Evolutionary conservation across 2,113 vertebrate species (phyloP).

Genomic region (Mellivora capensis): DNA sequence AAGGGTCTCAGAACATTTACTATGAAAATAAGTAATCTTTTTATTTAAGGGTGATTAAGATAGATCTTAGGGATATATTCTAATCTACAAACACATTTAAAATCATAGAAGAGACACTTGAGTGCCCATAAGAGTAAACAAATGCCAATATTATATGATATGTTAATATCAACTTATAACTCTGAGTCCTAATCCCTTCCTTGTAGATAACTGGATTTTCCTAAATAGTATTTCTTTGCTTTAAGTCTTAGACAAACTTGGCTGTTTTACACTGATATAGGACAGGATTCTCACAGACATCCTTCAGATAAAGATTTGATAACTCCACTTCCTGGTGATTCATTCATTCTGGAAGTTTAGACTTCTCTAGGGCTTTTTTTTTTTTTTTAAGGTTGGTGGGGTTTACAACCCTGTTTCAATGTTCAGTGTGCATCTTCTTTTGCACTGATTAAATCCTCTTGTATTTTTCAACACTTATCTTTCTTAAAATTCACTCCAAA

Average conservation of each 20-base stretch:
- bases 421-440: background rate
- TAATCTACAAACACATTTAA: background rate
- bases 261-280: background rate
- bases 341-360: background rate
- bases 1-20: background rate
- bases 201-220: background rate
- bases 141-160: background rate
- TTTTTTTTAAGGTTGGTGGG: accelerated
- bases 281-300: background rate
- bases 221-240: background rate
- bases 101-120: accelerated
- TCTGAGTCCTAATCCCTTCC: background rate
- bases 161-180: background rate
- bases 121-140: background rate
- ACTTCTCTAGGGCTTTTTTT: background rate
- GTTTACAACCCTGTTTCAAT: background rate
- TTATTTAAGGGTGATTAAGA: background rate
- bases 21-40: background rate
- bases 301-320: background rate
- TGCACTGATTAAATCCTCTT: accelerated
- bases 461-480: background rate
- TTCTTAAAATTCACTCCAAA: background rate
- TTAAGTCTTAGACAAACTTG: background rate
- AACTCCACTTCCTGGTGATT: background rate
- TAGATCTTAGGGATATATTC: background rate